These are phyloP conservation scores for Plebejus argus DNA, from an alignment of 2,888 invertebrate genomes.

Conservation along the genomic window DNA sequence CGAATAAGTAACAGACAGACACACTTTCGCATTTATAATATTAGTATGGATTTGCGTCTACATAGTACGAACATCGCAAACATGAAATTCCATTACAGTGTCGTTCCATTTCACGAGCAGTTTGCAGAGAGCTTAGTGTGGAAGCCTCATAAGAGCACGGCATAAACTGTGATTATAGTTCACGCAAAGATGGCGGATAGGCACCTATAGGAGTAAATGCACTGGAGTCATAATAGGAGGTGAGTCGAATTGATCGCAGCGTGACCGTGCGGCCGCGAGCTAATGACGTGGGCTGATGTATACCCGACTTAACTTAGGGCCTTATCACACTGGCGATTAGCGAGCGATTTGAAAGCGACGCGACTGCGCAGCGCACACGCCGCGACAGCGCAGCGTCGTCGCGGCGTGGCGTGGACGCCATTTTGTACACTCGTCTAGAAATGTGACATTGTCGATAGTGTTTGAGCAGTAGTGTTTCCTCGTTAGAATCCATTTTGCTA, in stretches of 20 bases:
- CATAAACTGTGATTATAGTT: constrained; percentile 29
- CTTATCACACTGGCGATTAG: too few relatives aligned
- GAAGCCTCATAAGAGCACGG: constrained; percentile 8
- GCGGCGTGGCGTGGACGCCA: too few relatives aligned
- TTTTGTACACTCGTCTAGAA: too few relatives aligned
- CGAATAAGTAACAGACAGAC: too few relatives aligned
- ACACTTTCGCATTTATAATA: too few relatives aligned
- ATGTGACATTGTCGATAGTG: too few relatives aligned
- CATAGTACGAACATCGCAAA: not conserved
- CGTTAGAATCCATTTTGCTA: too few relatives aligned
- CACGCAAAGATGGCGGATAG: constrained; percentile 30
- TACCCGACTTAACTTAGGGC: constrained; percentile 7
- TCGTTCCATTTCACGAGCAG: not conserved
- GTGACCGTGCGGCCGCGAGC: constrained; percentile 21
- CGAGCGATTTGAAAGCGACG: too few relatives aligned
- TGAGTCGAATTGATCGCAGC: constrained; percentile 27
- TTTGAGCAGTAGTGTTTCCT: too few relatives aligned
- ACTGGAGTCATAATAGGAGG: constrained; percentile 27
- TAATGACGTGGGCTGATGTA: constrained; percentile 29
- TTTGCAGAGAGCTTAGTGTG: constrained; percentile 1
- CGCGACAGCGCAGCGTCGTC: too few relatives aligned
- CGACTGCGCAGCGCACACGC: too few relatives aligned
- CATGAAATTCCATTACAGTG: not conserved
- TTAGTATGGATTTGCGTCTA: not conserved
- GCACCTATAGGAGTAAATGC: constrained; percentile 23